phyloP scores from a whole-genome alignment of 2,113 vertebrate genomes.

The Oenanthe melanoleuca region DNA sequence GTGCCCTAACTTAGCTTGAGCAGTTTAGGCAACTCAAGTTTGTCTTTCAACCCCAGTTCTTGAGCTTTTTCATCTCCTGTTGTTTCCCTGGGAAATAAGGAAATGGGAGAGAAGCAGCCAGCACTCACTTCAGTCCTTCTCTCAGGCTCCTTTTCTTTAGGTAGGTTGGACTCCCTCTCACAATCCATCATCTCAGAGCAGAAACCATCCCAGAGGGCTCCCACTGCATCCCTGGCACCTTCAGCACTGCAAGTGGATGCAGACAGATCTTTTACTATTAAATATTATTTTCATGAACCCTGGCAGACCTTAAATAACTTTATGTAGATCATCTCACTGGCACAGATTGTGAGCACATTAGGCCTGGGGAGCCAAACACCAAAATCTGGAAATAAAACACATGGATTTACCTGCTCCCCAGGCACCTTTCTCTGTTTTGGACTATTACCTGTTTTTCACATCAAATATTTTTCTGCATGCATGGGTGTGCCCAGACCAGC shows the following conservation, averaged over 20 bases:
- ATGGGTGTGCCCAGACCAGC: not conserved
- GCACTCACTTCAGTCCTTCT: not conserved
- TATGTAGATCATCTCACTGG: not conserved
- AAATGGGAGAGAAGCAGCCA: not conserved
- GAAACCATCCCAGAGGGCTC: not conserved
- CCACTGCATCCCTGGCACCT: not conserved
- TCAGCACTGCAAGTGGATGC: not conserved
- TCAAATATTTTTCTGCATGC: not conserved
- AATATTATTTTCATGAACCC: not conserved
- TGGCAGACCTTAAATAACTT: not conserved
- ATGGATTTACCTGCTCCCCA: not conserved
- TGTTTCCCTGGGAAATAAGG: not conserved
- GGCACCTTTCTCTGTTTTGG: not conserved
- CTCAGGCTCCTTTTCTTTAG: not conserved
- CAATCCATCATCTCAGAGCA: not conserved
- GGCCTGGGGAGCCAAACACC: not conserved
- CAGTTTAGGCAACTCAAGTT: not conserved
- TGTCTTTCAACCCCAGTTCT: not conserved
- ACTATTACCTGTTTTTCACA: not conserved
- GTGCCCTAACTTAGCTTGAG: not conserved
- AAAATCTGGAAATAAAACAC: not conserved
- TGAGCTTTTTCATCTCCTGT: not conserved
- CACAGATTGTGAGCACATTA: accelerated
- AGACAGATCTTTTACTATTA: not conserved
- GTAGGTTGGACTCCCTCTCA: not conserved